Conservation (phyloP, 2,113 vertebrate species). For the Pseudorhombus dupliciocellatus region DNA sequence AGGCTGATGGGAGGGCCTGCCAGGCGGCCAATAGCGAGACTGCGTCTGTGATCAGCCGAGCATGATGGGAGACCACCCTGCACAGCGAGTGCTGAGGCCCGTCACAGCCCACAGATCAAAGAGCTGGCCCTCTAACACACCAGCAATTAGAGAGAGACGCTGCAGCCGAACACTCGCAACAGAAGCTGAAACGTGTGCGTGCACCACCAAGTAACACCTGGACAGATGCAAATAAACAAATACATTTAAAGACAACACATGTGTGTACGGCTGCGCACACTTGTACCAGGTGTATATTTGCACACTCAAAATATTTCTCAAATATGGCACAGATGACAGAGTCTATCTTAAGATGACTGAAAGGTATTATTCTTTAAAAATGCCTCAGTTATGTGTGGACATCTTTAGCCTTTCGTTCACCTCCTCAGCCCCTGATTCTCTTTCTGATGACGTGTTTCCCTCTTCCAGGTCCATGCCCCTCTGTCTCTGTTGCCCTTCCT, state of each 20-base stretch:
- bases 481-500: slow-evolving; percentile 50
- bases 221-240: slow-evolving; percentile 27
- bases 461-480: slow-evolving; percentile 23
- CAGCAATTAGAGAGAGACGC: slow-evolving; percentile 79
- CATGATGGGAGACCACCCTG: slow-evolving; percentile 95
- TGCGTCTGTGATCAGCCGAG: slow-evolving; percentile 82
- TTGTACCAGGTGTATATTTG: not conserved
- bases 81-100: slow-evolving; percentile 76
- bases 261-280: not conserved
- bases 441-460: slow-evolving; percentile 14
- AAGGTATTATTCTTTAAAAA: not conserved
- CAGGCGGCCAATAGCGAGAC: slow-evolving; percentile 84
- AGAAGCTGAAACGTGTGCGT: slow-evolving; percentile 9
- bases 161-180: slow-evolving; percentile 33
- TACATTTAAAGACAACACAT: not conserved
- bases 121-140: slow-evolving; percentile 78
- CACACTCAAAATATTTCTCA: not conserved
- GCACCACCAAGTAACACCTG: slow-evolving; percentile 21
- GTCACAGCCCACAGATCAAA: slow-evolving; percentile 85
- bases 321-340: not conserved
- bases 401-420: slow-evolving; percentile 26
- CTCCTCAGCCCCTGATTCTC: slow-evolving; percentile 2
- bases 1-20: slow-evolving; percentile 87
- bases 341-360: not conserved
- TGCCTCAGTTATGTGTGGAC: not conserved